A percentile compares a stretch with the other conserved stretches of the same genome.
Evolutionary conservation across 2,888 invertebrate genomes (phyloP).

Genomic region (Cephus pulcher): DNA sequence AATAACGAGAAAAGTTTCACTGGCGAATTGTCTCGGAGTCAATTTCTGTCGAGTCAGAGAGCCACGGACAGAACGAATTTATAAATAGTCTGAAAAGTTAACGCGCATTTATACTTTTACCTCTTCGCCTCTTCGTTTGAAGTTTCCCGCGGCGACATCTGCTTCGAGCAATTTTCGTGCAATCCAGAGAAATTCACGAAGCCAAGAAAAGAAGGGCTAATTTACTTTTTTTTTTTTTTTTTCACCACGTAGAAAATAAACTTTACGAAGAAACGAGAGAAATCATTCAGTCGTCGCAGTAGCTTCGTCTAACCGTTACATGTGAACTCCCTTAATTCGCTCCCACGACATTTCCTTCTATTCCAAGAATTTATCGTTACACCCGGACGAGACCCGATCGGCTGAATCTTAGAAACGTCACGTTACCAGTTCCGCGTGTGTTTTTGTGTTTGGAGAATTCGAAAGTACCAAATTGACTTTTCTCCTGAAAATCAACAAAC

Average conservation of each 20-base stretch:
- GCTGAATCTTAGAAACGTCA: background rate
- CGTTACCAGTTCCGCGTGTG: background rate
- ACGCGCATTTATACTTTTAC: background rate
- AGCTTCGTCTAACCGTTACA: background rate
- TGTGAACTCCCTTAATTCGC: background rate
- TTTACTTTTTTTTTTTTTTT: background rate
- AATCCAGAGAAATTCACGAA: background rate
- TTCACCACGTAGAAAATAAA: background rate
- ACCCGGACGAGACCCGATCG: background rate
- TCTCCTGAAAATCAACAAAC: background rate
- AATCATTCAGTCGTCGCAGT: background rate
- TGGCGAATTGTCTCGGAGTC: background rate
- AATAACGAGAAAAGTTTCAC: background rate
- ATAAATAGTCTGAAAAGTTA: background rate
- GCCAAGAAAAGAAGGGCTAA: background rate
- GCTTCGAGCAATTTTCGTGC: background rate
- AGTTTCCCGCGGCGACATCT: background rate
- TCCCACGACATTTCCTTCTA: background rate
- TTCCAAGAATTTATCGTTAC: background rate
- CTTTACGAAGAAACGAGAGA: background rate
- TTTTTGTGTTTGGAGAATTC: background rate
- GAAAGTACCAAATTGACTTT: background rate
- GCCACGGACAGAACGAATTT: background rate
- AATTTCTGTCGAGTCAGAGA: background rate
- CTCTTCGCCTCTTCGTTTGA: background rate